Base-by-base conservation (phyloP, 2,113 vertebrate species). In the Lutjanus erythropterus region DNA sequence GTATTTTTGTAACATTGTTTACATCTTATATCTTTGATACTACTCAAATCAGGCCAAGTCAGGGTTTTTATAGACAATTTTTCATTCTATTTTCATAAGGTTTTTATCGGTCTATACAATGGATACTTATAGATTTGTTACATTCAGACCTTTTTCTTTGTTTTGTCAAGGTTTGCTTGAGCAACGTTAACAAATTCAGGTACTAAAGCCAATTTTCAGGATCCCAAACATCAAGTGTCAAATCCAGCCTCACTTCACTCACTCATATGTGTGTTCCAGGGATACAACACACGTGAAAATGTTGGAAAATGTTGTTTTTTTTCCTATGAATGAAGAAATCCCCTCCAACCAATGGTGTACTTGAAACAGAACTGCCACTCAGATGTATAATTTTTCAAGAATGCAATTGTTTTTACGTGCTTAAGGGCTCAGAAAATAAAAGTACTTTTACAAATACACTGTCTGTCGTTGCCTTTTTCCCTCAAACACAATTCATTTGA, bases 381-480 rank as follows among this genome's bases (percentile, higher is more conserved):
- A 29, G 18, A 77, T 75, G 62, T 74, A 19, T 64, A 1, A 35
- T 79, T 84, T 46, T 77, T 19, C 11, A 42, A 61, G 27, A 82
- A 76, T 83, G 62, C 71, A 60, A 66, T 69, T 79, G 49, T 83
- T 80, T 85, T 88, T 72, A 86, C 85, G 52, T 72, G 41, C 59
- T 80, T 55, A 86, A 90, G 64, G 74, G 79, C 85, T 90, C 19
- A 55, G 29, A 74, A 83, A 92, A 93, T 90, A 86, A 93, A 93
- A 84, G 27, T 83, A 79, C 68, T 88, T 91, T 85, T 77, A 35
- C 61, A 83, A 58, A 47, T 42, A 53, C 5, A 16, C 4, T 1
- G 1, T 21, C 6, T 71, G 33, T 47, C 19, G 29, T 53, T 70
- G 55, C 8, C 2, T 10, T 33, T 67, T 47, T 21, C 1, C 5